Evolutionary conservation across 2,797 vertebrate genomes (phyloP).

Genomic region (Apogon hyalosoma): DNA sequence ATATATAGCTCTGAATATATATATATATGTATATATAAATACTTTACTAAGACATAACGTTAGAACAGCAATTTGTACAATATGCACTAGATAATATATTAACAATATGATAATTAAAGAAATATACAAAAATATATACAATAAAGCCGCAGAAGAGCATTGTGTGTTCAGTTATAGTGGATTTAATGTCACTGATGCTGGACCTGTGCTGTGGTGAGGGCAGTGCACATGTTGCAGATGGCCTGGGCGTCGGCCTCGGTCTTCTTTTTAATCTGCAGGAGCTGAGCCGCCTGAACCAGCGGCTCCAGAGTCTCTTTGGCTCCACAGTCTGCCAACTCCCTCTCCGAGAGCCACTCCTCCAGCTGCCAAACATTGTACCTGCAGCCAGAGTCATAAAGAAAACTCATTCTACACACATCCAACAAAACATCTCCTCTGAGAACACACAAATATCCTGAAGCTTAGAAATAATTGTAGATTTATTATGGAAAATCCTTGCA

Average conservation of each 20-base stretch:
- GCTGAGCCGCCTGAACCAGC: conserved; percentile 95
- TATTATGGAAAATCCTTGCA: no score
- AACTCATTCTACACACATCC: neutral
- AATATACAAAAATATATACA: no score
- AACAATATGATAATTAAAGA: no score
- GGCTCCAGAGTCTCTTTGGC: conserved; percentile 94
- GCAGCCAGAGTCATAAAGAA: conserved; percentile 13
- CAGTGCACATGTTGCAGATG: conserved; percentile 93
- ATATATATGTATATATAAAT: no score
- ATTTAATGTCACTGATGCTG: neutral
- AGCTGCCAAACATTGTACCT: conserved; percentile 98
- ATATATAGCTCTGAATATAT: no score
- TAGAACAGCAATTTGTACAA: no score
- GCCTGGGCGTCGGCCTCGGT: conserved; percentile 93
- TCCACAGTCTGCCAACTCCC: conserved; percentile 88
- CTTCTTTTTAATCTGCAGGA: conserved; percentile 97
- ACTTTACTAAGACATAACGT: no score
- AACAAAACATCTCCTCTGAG: no score
- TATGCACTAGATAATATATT: no score
- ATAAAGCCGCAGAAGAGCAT: neutral
- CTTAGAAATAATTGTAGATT: no score
- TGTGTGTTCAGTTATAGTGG: neutral
- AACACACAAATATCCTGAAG: no score
- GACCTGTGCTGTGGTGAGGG: conserved; percentile 84
- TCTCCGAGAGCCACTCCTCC: conserved; percentile 96